Evolutionary conservation across 2,113 vertebrate genomes (phyloP).

Genomic region (Sander lucioperca): DNA sequence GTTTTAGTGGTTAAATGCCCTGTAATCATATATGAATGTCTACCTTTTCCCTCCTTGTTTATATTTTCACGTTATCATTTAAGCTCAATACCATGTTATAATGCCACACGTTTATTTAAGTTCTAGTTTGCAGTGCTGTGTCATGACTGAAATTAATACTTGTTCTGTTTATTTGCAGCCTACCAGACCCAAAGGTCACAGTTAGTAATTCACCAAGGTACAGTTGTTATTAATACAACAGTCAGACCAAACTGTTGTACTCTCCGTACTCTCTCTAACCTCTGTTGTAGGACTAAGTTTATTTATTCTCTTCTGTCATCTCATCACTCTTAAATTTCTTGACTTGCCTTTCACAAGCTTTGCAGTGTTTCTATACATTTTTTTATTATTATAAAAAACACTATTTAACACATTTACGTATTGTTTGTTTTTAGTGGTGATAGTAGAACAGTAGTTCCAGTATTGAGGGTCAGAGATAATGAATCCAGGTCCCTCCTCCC

Average conservation of each 20-base stretch:
- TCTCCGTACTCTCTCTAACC: too few relatives aligned
- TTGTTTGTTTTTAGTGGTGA: neutral
- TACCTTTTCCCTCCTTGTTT: too few relatives aligned
- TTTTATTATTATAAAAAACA: neutral
- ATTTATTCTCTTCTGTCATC: neutral
- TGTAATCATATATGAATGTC: neutral
- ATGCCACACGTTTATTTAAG: neutral
- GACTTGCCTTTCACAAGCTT: neutral
- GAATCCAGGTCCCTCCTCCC: too few relatives aligned
- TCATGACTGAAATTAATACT: neutral
- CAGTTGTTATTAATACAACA: neutral
- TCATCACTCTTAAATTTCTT: neutral
- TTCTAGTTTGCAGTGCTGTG: neutral
- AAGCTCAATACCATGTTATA: neutral
- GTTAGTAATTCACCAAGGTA: conserved; percentile 43
- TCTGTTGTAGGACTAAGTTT: neutral
- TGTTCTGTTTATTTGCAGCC: conserved; percentile 32
- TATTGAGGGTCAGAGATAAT: too few relatives aligned
- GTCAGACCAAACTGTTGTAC: neutral
- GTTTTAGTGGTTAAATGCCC: neutral
- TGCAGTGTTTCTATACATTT: neutral
- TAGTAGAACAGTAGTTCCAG: neutral
- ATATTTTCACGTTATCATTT: too few relatives aligned
- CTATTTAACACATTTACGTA: neutral
- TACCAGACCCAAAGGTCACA: accelerated